Evolutionary conservation across 2,888 invertebrate genomes (phyloP).

Genomic region (Acleris sparsana): DNA sequence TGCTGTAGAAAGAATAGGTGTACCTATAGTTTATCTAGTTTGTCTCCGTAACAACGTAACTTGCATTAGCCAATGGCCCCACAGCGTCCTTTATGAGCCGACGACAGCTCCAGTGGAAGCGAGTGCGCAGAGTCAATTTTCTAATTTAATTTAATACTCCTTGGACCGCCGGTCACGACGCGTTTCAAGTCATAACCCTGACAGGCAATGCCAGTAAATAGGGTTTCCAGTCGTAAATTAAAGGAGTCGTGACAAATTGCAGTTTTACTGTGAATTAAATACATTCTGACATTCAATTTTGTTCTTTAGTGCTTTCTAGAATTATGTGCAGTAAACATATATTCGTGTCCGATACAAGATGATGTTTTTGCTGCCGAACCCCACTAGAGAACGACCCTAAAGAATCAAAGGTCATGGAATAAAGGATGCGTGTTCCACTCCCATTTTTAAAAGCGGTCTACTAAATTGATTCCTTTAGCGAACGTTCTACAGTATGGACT

Average conservation of each 20-base stretch:
- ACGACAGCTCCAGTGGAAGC: slow-evolving; percentile 5
- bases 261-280: not conserved
- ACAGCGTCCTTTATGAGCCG: slow-evolving; percentile 8
- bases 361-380: too few species aligned
- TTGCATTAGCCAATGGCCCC: not conserved
- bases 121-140: slow-evolving; percentile 15
- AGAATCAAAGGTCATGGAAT: too few species aligned
- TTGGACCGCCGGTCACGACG: slow-evolving; percentile 11
- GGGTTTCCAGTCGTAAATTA: not conserved
- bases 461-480: too few species aligned
- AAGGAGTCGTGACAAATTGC: not conserved
- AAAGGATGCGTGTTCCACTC: too few species aligned
- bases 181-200: slow-evolving; percentile 6
- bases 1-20: too few species aligned
- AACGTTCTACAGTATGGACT: too few species aligned
- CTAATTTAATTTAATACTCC: slow-evolving; percentile 21
- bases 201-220: slow-evolving; percentile 2
- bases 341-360: too few species aligned
- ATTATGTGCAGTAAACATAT: too few species aligned
- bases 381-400: too few species aligned
- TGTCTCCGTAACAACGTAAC: not conserved
- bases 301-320: too few species aligned
- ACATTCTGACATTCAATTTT: not conserved
- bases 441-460: too few species aligned
- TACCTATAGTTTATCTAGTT: too few species aligned